Evolutionary conservation across 2,888 invertebrate species (phyloP).

Genomic region (Tholera decimalis): DNA sequence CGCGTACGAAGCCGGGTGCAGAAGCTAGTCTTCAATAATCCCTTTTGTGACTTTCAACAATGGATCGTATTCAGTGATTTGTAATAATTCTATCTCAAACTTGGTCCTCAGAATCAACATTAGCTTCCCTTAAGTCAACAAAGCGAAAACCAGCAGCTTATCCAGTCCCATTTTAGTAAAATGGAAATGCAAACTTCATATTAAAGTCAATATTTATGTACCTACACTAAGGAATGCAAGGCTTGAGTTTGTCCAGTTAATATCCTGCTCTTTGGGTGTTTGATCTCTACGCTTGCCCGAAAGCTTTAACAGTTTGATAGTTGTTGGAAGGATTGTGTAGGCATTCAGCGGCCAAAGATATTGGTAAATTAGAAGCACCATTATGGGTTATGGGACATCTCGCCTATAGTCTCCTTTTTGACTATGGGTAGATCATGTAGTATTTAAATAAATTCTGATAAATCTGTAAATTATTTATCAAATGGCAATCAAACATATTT

Average conservation of each 20-base stretch:
- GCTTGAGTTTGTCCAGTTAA: conserved; percentile 7
- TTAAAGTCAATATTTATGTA: background rate
- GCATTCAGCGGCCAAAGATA: background rate
- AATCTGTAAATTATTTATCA: too few relatives aligned
- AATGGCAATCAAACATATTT: too few relatives aligned
- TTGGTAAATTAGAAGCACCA: background rate
- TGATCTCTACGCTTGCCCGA: background rate
- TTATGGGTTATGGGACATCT: too few relatives aligned
- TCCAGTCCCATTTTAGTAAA: background rate
- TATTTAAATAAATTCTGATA: too few relatives aligned
- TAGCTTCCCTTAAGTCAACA: conserved; percentile 4
- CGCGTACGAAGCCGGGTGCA: too few relatives aligned
- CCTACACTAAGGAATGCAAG: background rate
- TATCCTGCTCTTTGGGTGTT: background rate
- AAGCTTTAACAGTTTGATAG: background rate
- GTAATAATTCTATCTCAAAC: background rate
- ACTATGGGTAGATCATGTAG: too few relatives aligned
- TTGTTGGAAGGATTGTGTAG: background rate
- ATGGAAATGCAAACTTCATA: conserved; percentile 3
- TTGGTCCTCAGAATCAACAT: background rate
- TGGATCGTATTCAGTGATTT: conserved; percentile 9
- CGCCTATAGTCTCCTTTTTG: too few relatives aligned
- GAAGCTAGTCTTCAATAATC: background rate
- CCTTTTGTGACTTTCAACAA: background rate
- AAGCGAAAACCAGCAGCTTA: background rate